A percentile compares a stretch with the other conserved stretches of the same genome.
Evolutionary conservation across 2,888 invertebrate species (phyloP).

Genomic region (Dynastes tityus): DNA sequence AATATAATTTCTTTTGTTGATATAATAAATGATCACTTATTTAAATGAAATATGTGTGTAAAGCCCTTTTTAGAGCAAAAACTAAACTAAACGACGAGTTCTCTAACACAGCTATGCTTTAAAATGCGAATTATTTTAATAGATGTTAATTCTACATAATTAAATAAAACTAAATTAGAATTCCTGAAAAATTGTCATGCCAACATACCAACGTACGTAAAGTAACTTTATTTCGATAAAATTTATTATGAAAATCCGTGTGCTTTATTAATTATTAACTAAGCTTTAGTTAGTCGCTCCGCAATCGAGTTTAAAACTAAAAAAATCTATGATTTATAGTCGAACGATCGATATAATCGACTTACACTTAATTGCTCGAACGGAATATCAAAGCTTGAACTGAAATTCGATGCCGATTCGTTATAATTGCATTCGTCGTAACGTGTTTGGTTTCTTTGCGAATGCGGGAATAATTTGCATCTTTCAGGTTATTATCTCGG

Average conservation of each 20-base stretch:
- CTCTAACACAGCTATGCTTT: neutral
- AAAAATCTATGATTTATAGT: slow-evolving; percentile 19
- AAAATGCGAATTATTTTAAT: neutral
- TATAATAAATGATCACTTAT: no score
- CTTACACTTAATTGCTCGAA: slow-evolving; percentile 17
- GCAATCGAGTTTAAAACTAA: slow-evolving; percentile 1
- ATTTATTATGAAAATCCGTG: neutral
- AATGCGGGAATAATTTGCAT: slow-evolving; percentile 13
- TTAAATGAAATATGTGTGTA: no score
- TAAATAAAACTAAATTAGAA: neutral
- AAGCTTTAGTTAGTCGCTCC: neutral
- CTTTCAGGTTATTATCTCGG: slow-evolving; percentile 17
- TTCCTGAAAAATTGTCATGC: neutral
- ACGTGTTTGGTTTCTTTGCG: neutral
- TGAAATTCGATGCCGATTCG: neutral
- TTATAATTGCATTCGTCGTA: slow-evolving; percentile 13
- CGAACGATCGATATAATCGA: slow-evolving; percentile 20
- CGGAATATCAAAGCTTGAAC: slow-evolving; percentile 4
- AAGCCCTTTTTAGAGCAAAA: no score
- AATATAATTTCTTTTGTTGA: no score
- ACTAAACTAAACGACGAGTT: neutral
- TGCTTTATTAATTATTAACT: slow-evolving; percentile 9
- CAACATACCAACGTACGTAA: neutral
- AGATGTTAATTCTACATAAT: neutral
- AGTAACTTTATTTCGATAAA: neutral